These are phyloP conservation scores for Incurvaria masculella DNA, from an alignment of 2,888 invertebrate species.

Conservation along the genomic window DNA sequence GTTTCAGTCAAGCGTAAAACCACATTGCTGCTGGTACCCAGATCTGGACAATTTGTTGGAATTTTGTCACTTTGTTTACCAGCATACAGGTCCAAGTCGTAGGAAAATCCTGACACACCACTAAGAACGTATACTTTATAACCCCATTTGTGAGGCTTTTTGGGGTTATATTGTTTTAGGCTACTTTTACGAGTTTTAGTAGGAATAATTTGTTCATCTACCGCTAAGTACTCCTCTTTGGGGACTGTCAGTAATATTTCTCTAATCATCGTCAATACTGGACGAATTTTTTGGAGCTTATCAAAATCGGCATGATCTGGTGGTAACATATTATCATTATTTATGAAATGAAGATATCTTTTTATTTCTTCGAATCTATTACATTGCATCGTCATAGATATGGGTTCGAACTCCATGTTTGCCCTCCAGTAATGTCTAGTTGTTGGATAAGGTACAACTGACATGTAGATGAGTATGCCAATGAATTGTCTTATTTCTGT, in stretches of 20 bases:
- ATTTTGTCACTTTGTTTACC: constrained; percentile 18
- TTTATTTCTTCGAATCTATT: constrained; percentile 18
- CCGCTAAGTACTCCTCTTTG: constrained; percentile 22
- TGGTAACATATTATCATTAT: constrained; percentile 9
- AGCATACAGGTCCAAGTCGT: constrained; percentile 22
- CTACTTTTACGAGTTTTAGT: neutral
- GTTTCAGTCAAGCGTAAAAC: constrained; percentile 19
- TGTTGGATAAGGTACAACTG: too few relatives aligned
- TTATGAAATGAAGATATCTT: constrained; percentile 13
- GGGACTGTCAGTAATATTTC: constrained; percentile 12
- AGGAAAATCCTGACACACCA: constrained; percentile 21
- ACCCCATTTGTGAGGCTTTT: constrained; percentile 26
- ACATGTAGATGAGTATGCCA: too few relatives aligned
- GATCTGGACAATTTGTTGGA: constrained; percentile 13
- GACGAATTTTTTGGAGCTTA: constrained; percentile 22
- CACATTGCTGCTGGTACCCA: constrained; percentile 19
- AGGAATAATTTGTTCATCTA: constrained; percentile 26
- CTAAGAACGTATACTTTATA: constrained; percentile 22
- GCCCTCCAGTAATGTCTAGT: too few relatives aligned
- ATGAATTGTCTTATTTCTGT: too few relatives aligned
- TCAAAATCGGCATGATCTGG: constrained; percentile 16
- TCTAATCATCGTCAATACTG: too few relatives aligned
- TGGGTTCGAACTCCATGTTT: too few relatives aligned
- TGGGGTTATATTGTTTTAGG: constrained; percentile 19
- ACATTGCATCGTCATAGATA: constrained; percentile 11